These are phyloP conservation scores for Erebia epiphron DNA, from an alignment of 2,888 invertebrate genomes.

Conservation along the genomic window DNA sequence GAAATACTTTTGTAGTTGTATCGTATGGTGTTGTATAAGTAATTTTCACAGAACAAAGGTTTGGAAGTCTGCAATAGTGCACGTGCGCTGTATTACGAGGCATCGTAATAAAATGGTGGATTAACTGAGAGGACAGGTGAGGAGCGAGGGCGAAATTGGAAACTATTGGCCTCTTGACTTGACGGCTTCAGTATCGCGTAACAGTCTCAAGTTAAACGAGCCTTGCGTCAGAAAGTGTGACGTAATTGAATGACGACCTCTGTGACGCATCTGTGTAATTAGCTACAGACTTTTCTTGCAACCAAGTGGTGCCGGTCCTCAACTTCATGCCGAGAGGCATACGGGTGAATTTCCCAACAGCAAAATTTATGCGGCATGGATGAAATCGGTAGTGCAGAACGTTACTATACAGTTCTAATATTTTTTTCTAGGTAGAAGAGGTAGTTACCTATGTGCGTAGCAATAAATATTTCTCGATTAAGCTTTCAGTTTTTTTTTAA, in stretches of 20 bases:
- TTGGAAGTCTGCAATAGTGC: slow-evolving; percentile 52
- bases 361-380: too few relatives aligned
- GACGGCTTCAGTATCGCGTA: slow-evolving; percentile 53
- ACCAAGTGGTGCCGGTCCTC: not conserved
- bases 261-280: not conserved
- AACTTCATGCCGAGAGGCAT: not conserved
- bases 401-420: too few relatives aligned
- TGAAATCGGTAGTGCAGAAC: too few relatives aligned
- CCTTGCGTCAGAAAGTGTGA: slow-evolving; percentile 55
- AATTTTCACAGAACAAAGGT: slow-evolving; percentile 76
- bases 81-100: slow-evolving; percentile 74
- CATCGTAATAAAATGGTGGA: slow-evolving; percentile 78
- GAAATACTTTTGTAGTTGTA: slow-evolving; percentile 34
- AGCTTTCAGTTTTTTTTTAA: too few relatives aligned
- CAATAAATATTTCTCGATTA: too few relatives aligned
- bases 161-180: slow-evolving; percentile 76
- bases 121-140: slow-evolving; percentile 73
- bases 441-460: too few relatives aligned
- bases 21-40: slow-evolving; percentile 44
- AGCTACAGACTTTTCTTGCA: not conserved
- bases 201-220: slow-evolving; percentile 54
- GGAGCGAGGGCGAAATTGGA: slow-evolving; percentile 68
- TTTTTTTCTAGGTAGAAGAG: too few relatives aligned
- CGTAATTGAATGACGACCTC: slow-evolving; percentile 44
- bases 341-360: too few relatives aligned